Evolutionary conservation across 2,797 vertebrate genomes (phyloP).

Genomic region (Capromys pilorides): DNA sequence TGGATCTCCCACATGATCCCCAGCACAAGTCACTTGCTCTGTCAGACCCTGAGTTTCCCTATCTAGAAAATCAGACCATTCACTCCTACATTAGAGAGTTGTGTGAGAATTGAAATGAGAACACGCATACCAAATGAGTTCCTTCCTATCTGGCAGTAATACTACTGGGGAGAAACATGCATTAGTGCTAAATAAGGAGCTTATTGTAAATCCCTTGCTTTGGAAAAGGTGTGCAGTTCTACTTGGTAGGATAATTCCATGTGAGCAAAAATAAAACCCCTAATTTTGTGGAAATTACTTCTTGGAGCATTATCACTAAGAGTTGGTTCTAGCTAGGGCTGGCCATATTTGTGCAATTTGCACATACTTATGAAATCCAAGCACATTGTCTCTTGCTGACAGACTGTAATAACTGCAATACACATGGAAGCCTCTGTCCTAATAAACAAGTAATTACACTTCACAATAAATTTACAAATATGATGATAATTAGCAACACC

Average conservation of each 20-base stretch:
- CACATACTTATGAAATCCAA: conserved; percentile 66
- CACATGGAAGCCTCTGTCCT: conserved; percentile 58
- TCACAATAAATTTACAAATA: conserved; percentile 69
- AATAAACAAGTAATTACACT: conserved; percentile 75
- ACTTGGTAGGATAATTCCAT: conserved; percentile 4
- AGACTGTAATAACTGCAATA: conserved; percentile 66
- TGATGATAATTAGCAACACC: conserved; percentile 57
- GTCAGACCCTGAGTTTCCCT: neutral
- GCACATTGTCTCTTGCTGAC: conserved; percentile 55
- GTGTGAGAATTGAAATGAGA: neutral
- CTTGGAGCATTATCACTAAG: conserved; percentile 47
- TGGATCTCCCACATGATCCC: neutral
- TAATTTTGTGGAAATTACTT: conserved; percentile 37
- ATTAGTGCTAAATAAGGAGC: neutral
- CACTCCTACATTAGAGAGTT: neutral
- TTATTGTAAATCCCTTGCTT: neutral
- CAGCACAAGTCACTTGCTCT: neutral
- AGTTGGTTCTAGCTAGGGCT: conserved; percentile 15
- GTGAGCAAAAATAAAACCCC: conserved; percentile 33
- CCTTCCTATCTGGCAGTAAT: neutral
- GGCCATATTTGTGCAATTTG: conserved; percentile 45
- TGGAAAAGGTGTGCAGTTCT: conserved; percentile 36
- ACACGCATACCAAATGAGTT: neutral
- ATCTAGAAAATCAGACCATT: neutral
- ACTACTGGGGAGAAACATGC: neutral